Evolutionary conservation across 2,888 invertebrate species (phyloP), one percentile per base, ranked within the genome.

Genomic region (Julus scandinavius): DNA sequence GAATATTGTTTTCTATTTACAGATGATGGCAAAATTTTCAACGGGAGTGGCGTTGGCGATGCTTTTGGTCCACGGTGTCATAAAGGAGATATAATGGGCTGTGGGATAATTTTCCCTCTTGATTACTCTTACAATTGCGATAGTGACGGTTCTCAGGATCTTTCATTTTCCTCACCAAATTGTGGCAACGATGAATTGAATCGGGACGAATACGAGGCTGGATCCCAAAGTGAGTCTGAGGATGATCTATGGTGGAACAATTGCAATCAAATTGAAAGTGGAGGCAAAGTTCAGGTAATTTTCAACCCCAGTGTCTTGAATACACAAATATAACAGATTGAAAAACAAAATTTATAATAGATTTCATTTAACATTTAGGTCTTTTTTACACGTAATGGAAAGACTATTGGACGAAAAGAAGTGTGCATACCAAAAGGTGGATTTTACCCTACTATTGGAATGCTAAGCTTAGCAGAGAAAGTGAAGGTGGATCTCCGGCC

Each of bases 21-120:
- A 91, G 93, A 94, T 91, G 93, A 94, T 91, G 94, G 94, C 0
- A 93, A 93, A 91, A 92, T 94, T 88, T 94, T 94, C 91, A 92
- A 92, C 87, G 93, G 93, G 17, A 92, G 92, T 89, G 92, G 93
- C 20, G 92, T 93, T 85, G 93, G 93, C 29, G 93, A 93, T 90
- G 93, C 92, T 17, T 93, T 94, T 92, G 94, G 94, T 17, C 93
- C 94, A 29, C 92, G 92, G 87, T 93, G 93, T 90, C 92, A 93
- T 90, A 93, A 92, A 91, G 93, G 92, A 90, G 94, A 94, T 90
- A 92, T 93, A n/a, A 93, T 94, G 92, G 94, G 94, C 13, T 93
- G 93, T 92, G 94, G 94, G 50, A 93, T 94, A 87, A 91, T 93
- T 88, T 94, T 93, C 90, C 93, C 93, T 1, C 91, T 92, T 17